Base-by-base conservation (phyloP, 2,113 vertebrate species). In the Suncus etruscus region DNA sequence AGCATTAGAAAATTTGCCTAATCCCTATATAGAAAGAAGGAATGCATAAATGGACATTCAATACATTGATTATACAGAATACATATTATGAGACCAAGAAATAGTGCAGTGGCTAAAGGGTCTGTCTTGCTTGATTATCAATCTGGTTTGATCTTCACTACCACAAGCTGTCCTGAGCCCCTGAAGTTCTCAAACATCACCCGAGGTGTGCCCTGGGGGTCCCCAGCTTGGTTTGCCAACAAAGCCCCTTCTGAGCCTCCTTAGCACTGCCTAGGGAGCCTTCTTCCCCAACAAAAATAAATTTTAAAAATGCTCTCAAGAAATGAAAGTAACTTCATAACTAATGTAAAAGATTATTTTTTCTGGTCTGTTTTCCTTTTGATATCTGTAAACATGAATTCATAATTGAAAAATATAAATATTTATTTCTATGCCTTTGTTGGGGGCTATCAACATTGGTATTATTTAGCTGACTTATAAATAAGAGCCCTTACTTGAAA, bases 281-380 rank as follows among this genome's bases (percentile, higher is more conserved):
- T 20, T 61, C 58, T 16, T 6, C 22, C 16, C 58, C 16, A 88
- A 45, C 10, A 39, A 58, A 24, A 61, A 20, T 61, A 20, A 18
- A 61, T 54, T 54, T 54, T 54, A 12, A 22, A 61, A 61, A 16
- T 61, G 58, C 58, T 75, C 32, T 27, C 16, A 50, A 48, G 39
- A 81, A 31, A 65, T 6, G 31, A 69, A 72, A 85, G 51, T 76
- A 70, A 76, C 32, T 76, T 31, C 61, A 72, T 39, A 45, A 77
- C 65, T 77, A 68, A 6, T 65, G 70, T 81, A 86, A 68, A 75
- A 82, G 22, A 31, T 6, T 54, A 79, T 51, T 86, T 93, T 83
- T 76, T 77, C 27, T 66, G 10, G 25, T 39, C 2, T 54, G 65
- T 11, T 15, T 66, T 90, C 61, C 39, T 63, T 54, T 77, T 12